phyloP scores from a whole-genome alignment of 1,140 invertebrate genomes.

The Zaprionus gabonicus region DNA sequence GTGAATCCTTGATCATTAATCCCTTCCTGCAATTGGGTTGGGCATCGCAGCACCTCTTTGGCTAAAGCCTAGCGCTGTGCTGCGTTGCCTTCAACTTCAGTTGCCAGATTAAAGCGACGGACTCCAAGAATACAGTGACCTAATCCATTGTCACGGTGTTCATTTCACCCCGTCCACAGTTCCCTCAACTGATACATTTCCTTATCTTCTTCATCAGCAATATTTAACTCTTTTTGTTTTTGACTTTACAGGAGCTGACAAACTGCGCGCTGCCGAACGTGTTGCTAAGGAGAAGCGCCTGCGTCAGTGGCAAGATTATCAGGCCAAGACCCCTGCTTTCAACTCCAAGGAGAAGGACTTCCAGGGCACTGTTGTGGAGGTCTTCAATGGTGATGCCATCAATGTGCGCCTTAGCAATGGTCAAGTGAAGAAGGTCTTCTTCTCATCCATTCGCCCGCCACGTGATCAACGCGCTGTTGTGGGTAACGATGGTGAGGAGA shows the following conservation, averaged over 20 bases:
- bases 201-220: neutral
- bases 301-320: conserved; percentile 95
- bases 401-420: conserved; percentile 93
- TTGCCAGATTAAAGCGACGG: conserved; percentile 75
- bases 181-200: neutral
- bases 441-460: conserved; percentile 97
- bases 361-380: conserved; percentile 94
- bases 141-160: conserved; percentile 50
- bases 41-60: conserved; percentile 45
- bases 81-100: conserved; percentile 25
- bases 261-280: conserved; percentile 93
- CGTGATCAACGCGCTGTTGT: conserved; percentile 86
- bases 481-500: conserved; percentile 85
- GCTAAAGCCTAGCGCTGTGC: conserved; percentile 52
- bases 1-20: neutral
- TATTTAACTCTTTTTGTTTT: neutral
- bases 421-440: conserved; percentile 95
- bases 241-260: conserved; percentile 89
- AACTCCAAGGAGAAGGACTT: conserved; percentile 94
- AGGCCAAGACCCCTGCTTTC: conserved; percentile 88
- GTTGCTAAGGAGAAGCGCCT: conserved; percentile 94
- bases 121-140: conserved; percentile 77
- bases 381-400: conserved; percentile 97
- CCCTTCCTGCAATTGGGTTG: conserved; percentile 42
- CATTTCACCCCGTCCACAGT: conserved; percentile 84